These are phyloP conservation scores for Trichonephila clavipes DNA, from an alignment of 1,140 invertebrate species.

Conservation along the genomic window DNA sequence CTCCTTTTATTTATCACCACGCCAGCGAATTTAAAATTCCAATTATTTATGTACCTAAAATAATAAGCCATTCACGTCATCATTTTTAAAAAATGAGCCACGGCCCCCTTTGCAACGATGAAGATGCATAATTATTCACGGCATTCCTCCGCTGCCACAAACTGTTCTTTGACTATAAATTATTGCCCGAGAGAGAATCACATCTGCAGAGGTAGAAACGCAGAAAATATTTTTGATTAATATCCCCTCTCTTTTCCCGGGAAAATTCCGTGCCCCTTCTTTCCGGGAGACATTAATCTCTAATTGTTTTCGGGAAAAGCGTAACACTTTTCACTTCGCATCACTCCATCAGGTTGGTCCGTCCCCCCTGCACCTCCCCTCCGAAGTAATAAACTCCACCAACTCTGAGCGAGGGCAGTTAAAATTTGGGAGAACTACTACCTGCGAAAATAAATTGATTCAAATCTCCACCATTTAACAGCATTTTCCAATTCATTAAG, in stretches of 20 bases:
- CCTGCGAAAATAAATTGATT: constrained; percentile 61
- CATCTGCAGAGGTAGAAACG: constrained; percentile 34
- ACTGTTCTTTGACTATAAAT: constrained; percentile 30
- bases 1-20: constrained; percentile 36
- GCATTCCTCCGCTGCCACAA: constrained; percentile 9
- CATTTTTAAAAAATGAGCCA: constrained; percentile 43
- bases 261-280: constrained; percentile 50
- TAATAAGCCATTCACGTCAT: constrained; percentile 57
- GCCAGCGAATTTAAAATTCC: constrained; percentile 54
- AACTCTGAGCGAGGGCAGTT: not conserved
- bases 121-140: constrained; percentile 44
- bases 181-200: constrained; percentile 61
- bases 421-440: constrained; percentile 48
- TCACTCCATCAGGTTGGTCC: constrained; percentile 40
- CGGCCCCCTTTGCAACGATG: not conserved
- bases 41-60: constrained; percentile 63
- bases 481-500: constrained; percentile 72
- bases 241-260: constrained; percentile 7
- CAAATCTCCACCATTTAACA: constrained; percentile 58
- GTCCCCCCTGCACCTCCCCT: not conserved
- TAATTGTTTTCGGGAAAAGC: constrained; percentile 61
- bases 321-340: constrained; percentile 58
- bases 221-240: constrained; percentile 60
- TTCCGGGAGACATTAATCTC: constrained; percentile 66
- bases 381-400: not conserved